A percentile compares a stretch with the other conserved stretches of the same genome.
Conservation (phyloP, 2,113 vertebrate genomes). For the Ophiodon elongatus region DNA sequence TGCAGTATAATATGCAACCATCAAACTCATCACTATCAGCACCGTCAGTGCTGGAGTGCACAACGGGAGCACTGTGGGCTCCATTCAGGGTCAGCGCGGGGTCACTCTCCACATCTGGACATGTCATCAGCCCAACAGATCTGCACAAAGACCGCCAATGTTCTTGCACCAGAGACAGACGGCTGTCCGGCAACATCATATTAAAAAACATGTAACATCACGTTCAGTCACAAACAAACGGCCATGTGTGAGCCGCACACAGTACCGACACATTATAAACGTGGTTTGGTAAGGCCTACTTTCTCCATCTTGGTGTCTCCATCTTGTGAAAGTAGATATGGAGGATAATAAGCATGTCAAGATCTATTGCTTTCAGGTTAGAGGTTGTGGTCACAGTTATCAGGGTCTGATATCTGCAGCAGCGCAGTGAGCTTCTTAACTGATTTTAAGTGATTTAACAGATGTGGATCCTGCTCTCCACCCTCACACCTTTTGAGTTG, state of each 20-base stretch:
- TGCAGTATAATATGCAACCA: constrained; percentile 39
- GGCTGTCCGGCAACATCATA: constrained; percentile 22
- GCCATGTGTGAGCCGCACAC: not conserved
- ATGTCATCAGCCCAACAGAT: constrained; percentile 73
- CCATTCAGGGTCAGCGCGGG: constrained; percentile 60
- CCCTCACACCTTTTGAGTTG: constrained; percentile 3
- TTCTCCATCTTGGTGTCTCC: not conserved
- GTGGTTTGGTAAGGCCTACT: not conserved
- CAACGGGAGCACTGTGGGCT: constrained; percentile 56
- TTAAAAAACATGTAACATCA: constrained; percentile 40
- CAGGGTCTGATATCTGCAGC: constrained; percentile 64
- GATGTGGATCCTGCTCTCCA: constrained; percentile 57
- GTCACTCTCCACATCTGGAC: constrained; percentile 82
- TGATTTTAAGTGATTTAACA: constrained; percentile 80
- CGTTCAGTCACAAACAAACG: constrained; percentile 37
- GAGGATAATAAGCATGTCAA: constrained; percentile 66
- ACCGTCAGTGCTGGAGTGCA: constrained; percentile 40
- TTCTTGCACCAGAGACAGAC: constrained; percentile 31
- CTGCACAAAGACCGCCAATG: constrained; percentile 60
- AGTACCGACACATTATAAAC: constrained; percentile 1
- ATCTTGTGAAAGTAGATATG: constrained; percentile 48
- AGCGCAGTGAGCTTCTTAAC: constrained; percentile 73
- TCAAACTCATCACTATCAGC: constrained; percentile 38
- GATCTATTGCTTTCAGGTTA: constrained; percentile 68
- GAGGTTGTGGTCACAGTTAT: constrained; percentile 69